phyloP scores from a whole-genome alignment of 2,113 vertebrate species.

The Lophotis ruficrista region DNA sequence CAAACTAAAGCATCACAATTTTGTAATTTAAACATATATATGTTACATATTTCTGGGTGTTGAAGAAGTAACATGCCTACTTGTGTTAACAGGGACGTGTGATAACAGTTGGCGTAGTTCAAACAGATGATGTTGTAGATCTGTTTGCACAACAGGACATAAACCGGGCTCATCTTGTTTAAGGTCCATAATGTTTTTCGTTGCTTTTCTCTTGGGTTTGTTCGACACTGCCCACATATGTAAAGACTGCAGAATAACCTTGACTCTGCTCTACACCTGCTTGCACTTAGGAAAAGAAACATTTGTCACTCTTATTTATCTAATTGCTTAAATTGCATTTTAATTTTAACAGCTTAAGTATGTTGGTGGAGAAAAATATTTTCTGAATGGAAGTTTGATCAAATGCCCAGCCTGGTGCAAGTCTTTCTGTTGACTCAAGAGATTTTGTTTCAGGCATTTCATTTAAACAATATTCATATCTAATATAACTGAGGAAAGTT shows the following conservation, averaged over 20 bases:
- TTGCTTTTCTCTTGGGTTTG: not conserved
- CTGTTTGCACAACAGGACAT: not conserved
- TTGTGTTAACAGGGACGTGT: not conserved
- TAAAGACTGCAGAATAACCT: not conserved
- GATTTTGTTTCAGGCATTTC: conserved; percentile 22
- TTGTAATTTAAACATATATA: rapidly evolving
- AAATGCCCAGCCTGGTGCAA: not conserved
- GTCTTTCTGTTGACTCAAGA: not conserved
- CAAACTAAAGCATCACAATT: not conserved
- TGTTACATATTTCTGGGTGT: not conserved
- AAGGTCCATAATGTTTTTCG: not conserved
- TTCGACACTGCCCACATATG: not conserved
- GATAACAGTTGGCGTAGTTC: not conserved
- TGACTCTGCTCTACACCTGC: conserved; percentile 22
- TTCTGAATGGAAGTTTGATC: conserved; percentile 49
- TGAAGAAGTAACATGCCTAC: rapidly evolving
- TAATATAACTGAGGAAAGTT: not conserved
- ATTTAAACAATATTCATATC: not conserved
- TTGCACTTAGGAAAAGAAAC: conserved; percentile 56
- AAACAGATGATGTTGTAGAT: not conserved
- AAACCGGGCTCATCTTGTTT: not conserved
- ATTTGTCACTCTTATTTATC: conserved; percentile 53
- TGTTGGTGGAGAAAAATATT: conserved; percentile 18
- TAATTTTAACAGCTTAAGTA: conserved; percentile 51
- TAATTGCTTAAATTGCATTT: conserved; percentile 56